These are phyloP conservation scores for Camponotus floridanus DNA, from an alignment of 1,140 invertebrate genomes.

Conservation along the genomic window DNA sequence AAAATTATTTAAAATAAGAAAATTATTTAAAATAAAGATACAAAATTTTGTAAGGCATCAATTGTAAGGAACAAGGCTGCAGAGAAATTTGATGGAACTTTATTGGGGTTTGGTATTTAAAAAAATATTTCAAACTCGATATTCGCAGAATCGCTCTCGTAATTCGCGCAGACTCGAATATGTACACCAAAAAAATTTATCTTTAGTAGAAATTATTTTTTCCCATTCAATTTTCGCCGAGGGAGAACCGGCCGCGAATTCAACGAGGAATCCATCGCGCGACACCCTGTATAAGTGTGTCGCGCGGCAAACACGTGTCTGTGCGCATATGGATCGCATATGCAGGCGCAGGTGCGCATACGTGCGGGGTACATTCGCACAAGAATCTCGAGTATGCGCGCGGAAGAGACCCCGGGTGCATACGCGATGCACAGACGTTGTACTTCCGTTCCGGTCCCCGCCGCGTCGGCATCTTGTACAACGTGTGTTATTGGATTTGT, in stretches of 20 bases:
- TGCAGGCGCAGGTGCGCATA: constrained; percentile 15
- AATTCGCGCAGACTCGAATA: background rate
- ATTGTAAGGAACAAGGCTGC: background rate
- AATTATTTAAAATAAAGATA: background rate
- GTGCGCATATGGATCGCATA: constrained; percentile 41
- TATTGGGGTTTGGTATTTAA: background rate
- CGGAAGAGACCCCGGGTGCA: constrained; percentile 56
- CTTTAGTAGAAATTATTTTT: background rate
- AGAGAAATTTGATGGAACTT: background rate
- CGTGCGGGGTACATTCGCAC: constrained; percentile 30
- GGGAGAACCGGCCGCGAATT: background rate
- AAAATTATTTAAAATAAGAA: background rate
- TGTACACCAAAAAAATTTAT: background rate
- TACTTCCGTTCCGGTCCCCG: constrained; percentile 14
- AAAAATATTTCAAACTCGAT: background rate
- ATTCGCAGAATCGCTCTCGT: background rate
- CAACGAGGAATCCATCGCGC: constrained; percentile 22
- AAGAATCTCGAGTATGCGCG: constrained; percentile 43
- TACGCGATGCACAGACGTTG: constrained; percentile 68
- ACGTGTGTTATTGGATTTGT: constrained; percentile 77
- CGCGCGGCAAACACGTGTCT: constrained; percentile 27
- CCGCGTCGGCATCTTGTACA: constrained; percentile 25
- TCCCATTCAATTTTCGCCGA: background rate
- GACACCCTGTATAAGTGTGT: constrained; percentile 8
- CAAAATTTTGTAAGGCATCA: too few relatives aligned